Evolutionary conservation across 2,797 vertebrate species (phyloP), one percentile per base, ranked within the genome.

Genomic region (Cercopithecus mitis): DNA sequence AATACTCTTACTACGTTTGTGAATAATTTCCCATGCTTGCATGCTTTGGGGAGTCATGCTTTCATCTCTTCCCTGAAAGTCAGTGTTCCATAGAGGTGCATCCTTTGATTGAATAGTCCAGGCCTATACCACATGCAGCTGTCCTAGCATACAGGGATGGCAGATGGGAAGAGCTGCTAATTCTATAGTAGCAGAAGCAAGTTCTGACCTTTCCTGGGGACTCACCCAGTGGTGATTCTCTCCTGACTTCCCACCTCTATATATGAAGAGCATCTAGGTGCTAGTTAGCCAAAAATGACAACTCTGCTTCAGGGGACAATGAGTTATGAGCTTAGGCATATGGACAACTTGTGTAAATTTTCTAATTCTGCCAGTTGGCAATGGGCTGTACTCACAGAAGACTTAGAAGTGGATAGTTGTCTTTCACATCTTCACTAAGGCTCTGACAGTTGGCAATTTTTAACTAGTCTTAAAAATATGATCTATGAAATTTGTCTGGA

Each of bases 401-500:
- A 5, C 55, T 94, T 84, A 47, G 25, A 82, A 94, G 67, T 96
- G 83, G 76, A 50, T 67, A 73, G 64, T 95, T 88, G 15, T 83
- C 36, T 93, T 61, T 92, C 82, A 76, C 55, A 52, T 94, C 77
- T 91, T 97, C 57, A 73, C 67, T 22, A 39, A 58, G 33, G 61
- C 58, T 79, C 94, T 89, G 67, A 95, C 89, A 96, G 94, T 91
- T 97, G 93, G 86, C 41, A 76, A n/a, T 88, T 75, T 83, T 92
- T 83, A 95, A 83, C 52, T 75, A 17, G 55, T 70, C 79, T 97
- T 95, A 91, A 94, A 83, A 95, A 79, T 92, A 91, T 61, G 57
- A 95, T 89, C 67, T 77, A 50, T 95, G 90, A 97, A 93, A 90
- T 79, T 83, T 93, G n/a, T 82, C 86, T 97, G 93, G 88, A 92